A percentile compares a stretch with the other conserved stretches of the same genome.
phyloP scores from a whole-genome alignment of 2,888 invertebrate species.

The Microctonus hyperodae region DNA sequence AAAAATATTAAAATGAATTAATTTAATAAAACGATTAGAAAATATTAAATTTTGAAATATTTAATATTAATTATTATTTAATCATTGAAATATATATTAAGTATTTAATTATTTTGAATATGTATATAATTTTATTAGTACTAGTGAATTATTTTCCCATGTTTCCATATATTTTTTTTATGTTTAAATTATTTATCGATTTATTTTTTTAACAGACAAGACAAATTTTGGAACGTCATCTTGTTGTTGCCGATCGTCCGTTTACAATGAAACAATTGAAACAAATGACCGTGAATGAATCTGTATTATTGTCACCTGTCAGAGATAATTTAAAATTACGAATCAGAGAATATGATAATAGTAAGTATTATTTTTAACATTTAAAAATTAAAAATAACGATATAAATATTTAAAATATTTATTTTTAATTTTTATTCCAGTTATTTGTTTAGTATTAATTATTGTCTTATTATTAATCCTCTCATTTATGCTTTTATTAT shows the following conservation, averaged over 20 bases:
- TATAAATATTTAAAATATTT: neutral
- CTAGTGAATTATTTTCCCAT: too few species aligned
- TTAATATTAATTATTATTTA: too few species aligned
- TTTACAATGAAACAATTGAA: constrained; percentile 83
- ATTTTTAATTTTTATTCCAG: too few species aligned
- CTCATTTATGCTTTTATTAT: too few species aligned
- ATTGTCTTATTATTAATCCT: too few species aligned
- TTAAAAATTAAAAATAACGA: neutral
- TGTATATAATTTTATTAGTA: too few species aligned
- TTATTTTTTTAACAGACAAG: constrained; percentile 70
- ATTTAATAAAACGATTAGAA: too few species aligned
- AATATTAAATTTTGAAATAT: too few species aligned
- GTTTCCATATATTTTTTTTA: too few species aligned
- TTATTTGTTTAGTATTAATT: too few species aligned
- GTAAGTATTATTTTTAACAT: constrained; percentile 65
- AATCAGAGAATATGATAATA: constrained; percentile 79
- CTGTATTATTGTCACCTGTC: constrained; percentile 74
- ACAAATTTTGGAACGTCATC: constrained; percentile 86
- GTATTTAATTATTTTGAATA: too few species aligned
- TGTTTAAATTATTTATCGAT: too few species aligned
- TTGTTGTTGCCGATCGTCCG: constrained; percentile 80
- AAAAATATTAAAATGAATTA: constrained; percentile 9
- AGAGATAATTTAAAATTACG: constrained; percentile 77
- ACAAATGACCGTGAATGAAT: constrained; percentile 71
- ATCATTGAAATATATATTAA: neutral